Base-by-base conservation (phyloP, 2,113 vertebrate species). In the Chlorodrepanis virens region DNA sequence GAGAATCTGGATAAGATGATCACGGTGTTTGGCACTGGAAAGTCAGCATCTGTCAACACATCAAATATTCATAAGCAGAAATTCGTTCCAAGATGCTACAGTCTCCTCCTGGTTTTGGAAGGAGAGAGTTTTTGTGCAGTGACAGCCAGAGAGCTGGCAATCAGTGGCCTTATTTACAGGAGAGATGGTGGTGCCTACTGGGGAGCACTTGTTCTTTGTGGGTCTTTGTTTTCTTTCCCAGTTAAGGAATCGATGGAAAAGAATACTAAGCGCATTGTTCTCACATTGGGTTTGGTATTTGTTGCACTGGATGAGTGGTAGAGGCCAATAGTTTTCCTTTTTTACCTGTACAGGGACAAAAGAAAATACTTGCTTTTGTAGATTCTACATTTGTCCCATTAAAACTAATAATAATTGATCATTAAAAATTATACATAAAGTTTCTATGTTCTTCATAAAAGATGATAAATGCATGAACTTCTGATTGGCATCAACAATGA, bases 41-140 rank as follows among this genome's bases (percentile, higher is more conserved):
- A 87, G 61, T 83, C 93, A 89, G 77, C 89, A 96, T 95, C 93
- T 95, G 95, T 94, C 91, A 79, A 91, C 74, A 39, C 7, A 75
- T 65, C 49, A 96, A 94, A 91, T 89, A 91, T 96, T 95, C 69
- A 77, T 45, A 60, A 91, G 69, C 69, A 79, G 47, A 56, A 81
- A 39, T 71, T 94, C 5, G 1, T 68, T 96, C 65, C 61, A 87
- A 22, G 81, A 67, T 71, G 74, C 81, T 94, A 56, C 39, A 63
- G 74, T 65, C 65, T 89, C 67, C 59, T 95, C 69, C 65, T 87
- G 65, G 1, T 87, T 94, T 95, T 96, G 87, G 87, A 94, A 95
- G 87, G 83, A 91, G 68, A 92, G 80, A 93, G 69, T 53, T 79
- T 28, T 53, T 89, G n/a, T 1, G 6, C 80, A 83, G 24, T 82